Base-by-base conservation (phyloP, 2,797 vertebrate genomes). In the Sebastolobus altivelis region DNA sequence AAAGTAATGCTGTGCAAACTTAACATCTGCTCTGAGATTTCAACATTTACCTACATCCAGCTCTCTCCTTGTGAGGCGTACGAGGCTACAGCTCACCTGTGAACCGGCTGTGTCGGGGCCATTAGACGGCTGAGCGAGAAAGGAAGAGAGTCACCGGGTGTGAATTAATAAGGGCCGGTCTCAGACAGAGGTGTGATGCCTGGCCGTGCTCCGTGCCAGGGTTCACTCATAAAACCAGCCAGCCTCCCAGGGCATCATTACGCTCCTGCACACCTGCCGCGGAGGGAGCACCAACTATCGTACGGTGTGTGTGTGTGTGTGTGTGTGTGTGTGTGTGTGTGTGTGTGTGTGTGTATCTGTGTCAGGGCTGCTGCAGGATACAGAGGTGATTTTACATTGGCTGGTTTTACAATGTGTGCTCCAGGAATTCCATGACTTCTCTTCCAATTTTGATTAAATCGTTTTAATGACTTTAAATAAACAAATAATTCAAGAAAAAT, bases 151-250 rank as follows among this genome's bases (percentile, higher is more conserved):
- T 81, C 63, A 52, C 6, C n/a, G 55, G 27, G 59, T 76, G 75
- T 69, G 75, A 82, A 70, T 86, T 85, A 90, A 90, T 86, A 58
- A 81, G 67, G 81, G 84, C 70, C 81, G 60, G 74, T 60, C 46
- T 68, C 67, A 88, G 82, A 31, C 60, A 38, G 80, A 87, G 87
- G 87, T 86, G 88, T 78, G 80, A 88, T 58, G 80, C 66, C 70
- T 78, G 85, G 69, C 40, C 31, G 8, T 5, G 37, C 75, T 85
- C 61, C 1, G 62, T 82, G 79, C 68, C 86, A 87, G 56, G 54
- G 74, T 69, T 84, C 77, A 72, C 71, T 88, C 35, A 0, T 85
- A 81, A 91, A 93, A 70, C 16, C 72, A 72, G 68, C 68, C 83
- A 55, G 63, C 55, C 83, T 86, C 65, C 75, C 78, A 65, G 80